A percentile compares a stretch with the other conserved stretches of the same genome.
Evolutionary conservation across 2,888 invertebrate species (phyloP).

Genomic region (Meiosimyza platycephala): DNA sequence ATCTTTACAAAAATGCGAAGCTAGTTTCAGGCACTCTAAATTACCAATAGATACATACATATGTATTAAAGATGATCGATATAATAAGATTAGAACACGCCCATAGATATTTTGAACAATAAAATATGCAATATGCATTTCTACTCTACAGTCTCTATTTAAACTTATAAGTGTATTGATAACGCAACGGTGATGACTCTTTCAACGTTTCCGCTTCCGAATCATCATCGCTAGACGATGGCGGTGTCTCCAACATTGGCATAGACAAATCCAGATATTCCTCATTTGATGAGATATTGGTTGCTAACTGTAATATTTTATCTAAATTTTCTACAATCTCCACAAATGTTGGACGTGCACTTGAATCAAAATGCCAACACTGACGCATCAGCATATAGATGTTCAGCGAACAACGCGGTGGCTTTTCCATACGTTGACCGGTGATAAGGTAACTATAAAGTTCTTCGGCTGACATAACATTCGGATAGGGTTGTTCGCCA

Average conservation of each 20-base stretch:
- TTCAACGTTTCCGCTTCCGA: conserved; percentile 57
- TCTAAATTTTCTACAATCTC: conserved; percentile 92
- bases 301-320: conserved; percentile 79
- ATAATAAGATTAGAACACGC: too few relatives aligned
- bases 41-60: too few relatives aligned
- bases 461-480: conserved; percentile 92
- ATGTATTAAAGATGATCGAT: too few relatives aligned
- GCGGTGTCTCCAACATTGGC: conserved; percentile 87
- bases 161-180: conserved; percentile 63
- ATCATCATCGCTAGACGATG: conserved; percentile 79
- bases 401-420: conserved; percentile 93
- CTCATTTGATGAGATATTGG: conserved; percentile 74
- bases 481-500: conserved; percentile 98
- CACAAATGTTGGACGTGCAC: conserved; percentile 87
- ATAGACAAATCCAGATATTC: conserved; percentile 90
- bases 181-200: conserved; percentile 55
- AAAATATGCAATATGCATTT: too few relatives aligned
- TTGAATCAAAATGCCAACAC: conserved; percentile 95
- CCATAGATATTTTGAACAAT: too few relatives aligned
- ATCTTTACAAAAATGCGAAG: too few relatives aligned
- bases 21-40: too few relatives aligned
- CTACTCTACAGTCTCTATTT: conserved; percentile 47
- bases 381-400: conserved; percentile 97
- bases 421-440: conserved; percentile 95
- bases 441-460: conserved; percentile 90